These are phyloP conservation scores for Drosophila basisetae DNA, from an alignment of 2,888 invertebrate species.

Conservation along the genomic window DNA sequence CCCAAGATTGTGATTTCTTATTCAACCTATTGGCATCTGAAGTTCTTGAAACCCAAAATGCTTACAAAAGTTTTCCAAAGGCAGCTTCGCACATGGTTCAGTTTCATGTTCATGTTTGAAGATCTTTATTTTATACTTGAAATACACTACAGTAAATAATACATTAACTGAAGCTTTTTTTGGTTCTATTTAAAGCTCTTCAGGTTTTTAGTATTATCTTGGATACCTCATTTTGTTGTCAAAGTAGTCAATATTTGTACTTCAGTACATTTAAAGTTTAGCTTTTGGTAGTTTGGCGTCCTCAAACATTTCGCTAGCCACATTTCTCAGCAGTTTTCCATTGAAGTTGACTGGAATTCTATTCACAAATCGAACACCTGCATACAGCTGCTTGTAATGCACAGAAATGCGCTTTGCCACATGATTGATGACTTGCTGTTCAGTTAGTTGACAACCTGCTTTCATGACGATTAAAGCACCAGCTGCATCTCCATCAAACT, in stretches of 20 bases:
- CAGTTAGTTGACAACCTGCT: conserved; percentile 32
- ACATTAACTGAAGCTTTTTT: too few relatives aligned
- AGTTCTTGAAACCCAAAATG: background rate
- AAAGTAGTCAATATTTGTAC: too few relatives aligned
- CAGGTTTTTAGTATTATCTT: background rate
- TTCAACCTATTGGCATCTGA: background rate
- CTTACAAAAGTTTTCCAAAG: background rate
- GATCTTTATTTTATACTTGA: background rate
- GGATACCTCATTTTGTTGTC: background rate
- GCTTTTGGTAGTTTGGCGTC: background rate
- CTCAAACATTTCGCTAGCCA: conserved; percentile 51
- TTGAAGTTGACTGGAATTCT: conserved; percentile 64
- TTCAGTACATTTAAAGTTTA: conserved; percentile 14
- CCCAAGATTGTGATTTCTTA: conserved; percentile 2
- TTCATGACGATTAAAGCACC: conserved; percentile 67
- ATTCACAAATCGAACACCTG: conserved; percentile 71
- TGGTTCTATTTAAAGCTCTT: background rate
- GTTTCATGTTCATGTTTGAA: background rate
- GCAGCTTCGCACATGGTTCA: background rate
- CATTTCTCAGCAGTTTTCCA: conserved; percentile 57
- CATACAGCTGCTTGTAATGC: conserved; percentile 68
- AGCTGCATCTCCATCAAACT: conserved; percentile 59
- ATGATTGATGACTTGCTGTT: conserved; percentile 43
- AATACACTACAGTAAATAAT: background rate
- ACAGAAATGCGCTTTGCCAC: conserved; percentile 30